Percentiles rank a stretch among this genome's conserved stretches.
Conservation (phyloP, 2,888 invertebrate species). For the Rhagium mordax region DNA sequence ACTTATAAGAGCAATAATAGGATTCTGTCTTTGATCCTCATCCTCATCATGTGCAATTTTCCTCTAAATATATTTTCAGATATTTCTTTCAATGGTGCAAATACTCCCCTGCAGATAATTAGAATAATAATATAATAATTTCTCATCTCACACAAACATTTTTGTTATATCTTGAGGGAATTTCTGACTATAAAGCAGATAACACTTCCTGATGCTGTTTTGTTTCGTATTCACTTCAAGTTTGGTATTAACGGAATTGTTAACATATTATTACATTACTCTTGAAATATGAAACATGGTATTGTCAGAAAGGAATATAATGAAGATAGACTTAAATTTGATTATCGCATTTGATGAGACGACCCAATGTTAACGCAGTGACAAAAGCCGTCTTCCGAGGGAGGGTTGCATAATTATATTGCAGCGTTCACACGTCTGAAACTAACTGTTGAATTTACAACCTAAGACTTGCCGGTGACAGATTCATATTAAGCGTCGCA, state of each 20-base stretch:
- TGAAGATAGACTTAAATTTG: conserved; percentile 56
- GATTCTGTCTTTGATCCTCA: no score
- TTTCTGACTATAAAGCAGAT: conserved; percentile 3
- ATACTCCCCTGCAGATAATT: no score
- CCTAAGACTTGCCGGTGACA: conserved; percentile 18
- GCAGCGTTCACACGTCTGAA: conserved; percentile 51
- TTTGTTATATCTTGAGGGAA: neutral
- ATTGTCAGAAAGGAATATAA: conserved; percentile 53
- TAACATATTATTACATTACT: conserved; percentile 53
- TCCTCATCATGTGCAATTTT: no score
- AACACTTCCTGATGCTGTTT: conserved; percentile 3
- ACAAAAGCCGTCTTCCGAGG: conserved; percentile 45
- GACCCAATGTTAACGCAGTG: conserved; percentile 46
- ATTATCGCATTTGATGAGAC: conserved; percentile 52
- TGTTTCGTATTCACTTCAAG: conserved; percentile 12
- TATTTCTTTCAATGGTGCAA: no score
- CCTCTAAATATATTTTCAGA: no score
- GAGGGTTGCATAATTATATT: conserved; percentile 48
- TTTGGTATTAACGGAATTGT: conserved; percentile 43
- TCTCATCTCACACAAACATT: conserved; percentile 1
- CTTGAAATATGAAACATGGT: conserved; percentile 42
- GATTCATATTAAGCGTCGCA: conserved; percentile 6
- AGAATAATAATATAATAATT: no score
- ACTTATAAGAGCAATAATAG: no score
- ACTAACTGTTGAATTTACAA: conserved; percentile 52